Base-by-base conservation (phyloP, 2,888 invertebrate genomes). In the Lasioglossum morio region DNA sequence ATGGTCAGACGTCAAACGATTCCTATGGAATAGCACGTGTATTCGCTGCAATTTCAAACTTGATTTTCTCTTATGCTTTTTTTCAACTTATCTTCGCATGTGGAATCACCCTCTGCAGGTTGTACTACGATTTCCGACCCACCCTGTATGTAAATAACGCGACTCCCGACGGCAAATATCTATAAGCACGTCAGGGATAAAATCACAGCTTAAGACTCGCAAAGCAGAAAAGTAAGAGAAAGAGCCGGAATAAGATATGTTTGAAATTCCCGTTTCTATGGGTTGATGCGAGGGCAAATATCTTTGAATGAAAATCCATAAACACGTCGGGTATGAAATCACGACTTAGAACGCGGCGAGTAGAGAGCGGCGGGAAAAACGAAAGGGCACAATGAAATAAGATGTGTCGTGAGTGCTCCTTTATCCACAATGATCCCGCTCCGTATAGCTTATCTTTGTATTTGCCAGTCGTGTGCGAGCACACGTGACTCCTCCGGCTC, bases 351-450 rank as follows among this genome's bases (percentile, higher is more conserved):
- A 81, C 76, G 66, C 66, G 84, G 60, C 83, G 82, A 84, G 48
- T 79, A 78, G 19, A 66, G 34, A 8, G 19, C 46, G 70, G 76
- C 37, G 79, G 79, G 70, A 78, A 80, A 76, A 77, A 79, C 72
- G 60, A 83, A 46, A 77, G 79, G 84, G 87, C 77, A 87, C 89
- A 90, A 92, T 92, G 90, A 92, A 91, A 91, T 90, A 92, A 92
- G 91, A 90, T 87, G 86, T 88, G 85, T 85, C 87, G 87, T 84
- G 91, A 92, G 90, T 89, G 92, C 88, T 89, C 87, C 88, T 88
- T 90, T 89, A 91, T 91, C 89, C 87, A 82, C 79, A 79, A 87
- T 90, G 88, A 91, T 90, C 90, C 88, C 80, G 73, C 89, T 83
- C 70, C 81, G 77, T 80, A 83, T 76, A 87, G 89, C 88, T 92